These are phyloP conservation scores for Microplitis demolitor DNA, from an alignment of 1,140 invertebrate species.

Conservation along the genomic window DNA sequence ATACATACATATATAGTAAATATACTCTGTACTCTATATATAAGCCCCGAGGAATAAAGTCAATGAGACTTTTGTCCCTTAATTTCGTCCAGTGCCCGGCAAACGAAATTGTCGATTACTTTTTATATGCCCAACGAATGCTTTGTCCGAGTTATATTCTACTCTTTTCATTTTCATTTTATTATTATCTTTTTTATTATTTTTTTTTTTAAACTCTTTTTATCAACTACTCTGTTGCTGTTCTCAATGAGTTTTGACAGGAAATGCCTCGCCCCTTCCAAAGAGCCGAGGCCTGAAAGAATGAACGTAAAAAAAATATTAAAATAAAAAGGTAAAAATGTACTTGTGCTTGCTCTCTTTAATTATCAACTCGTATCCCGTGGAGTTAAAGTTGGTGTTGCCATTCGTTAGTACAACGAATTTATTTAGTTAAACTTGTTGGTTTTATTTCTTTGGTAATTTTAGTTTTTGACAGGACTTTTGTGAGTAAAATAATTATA, in stretches of 20 bases:
- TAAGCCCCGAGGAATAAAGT: slow-evolving; percentile 6
- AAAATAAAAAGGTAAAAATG: neutral
- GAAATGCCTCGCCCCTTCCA: neutral
- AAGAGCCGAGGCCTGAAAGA: too few relatives aligned
- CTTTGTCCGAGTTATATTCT: slow-evolving; percentile 18
- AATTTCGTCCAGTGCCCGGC: slow-evolving; percentile 1
- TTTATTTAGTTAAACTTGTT: neutral
- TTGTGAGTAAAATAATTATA: neutral
- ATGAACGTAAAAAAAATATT: too few relatives aligned
- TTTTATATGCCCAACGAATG: slow-evolving; percentile 22
- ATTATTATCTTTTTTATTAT: neutral
- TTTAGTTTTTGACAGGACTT: neutral
- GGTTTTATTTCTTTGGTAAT: neutral
- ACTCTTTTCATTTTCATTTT: neutral
- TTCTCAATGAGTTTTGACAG: neutral
- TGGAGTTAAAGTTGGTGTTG: neutral
- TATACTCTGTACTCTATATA: neutral
- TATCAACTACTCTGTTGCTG: neutral
- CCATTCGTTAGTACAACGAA: slow-evolving; percentile 20
- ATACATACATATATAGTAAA: neutral
- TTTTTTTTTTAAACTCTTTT: neutral
- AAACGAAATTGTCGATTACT: slow-evolving; percentile 26
- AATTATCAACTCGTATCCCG: neutral
- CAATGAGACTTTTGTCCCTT: slow-evolving; percentile 20
- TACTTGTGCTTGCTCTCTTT: neutral